phyloP scores from a whole-genome alignment of 2,888 invertebrate species.

The Pseudeuparius sepicola region DNA sequence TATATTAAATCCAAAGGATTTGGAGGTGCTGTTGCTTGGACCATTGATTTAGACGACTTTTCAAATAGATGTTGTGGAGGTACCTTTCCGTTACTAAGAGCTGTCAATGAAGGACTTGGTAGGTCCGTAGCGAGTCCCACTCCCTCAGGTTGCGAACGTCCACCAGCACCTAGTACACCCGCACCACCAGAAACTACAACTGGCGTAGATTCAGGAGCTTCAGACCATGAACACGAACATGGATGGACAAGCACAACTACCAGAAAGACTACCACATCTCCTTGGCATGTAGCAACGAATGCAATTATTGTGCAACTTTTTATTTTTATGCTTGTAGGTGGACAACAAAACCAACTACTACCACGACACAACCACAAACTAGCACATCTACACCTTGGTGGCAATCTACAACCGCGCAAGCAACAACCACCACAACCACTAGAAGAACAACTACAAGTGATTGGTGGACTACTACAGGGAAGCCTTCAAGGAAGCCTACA shows the following conservation, averaged over 20 bases:
- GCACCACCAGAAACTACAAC: constrained; percentile 66
- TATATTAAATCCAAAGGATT: constrained; percentile 64
- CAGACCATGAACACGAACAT: constrained; percentile 24
- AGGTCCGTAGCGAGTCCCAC: constrained; percentile 43
- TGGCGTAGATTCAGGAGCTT: constrained; percentile 47
- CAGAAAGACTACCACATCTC: constrained; percentile 29
- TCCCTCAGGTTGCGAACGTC: constrained; percentile 49
- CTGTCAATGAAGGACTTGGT: constrained; percentile 68
- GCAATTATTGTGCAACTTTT: no score
- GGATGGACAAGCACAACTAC: constrained; percentile 29
- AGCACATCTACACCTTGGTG: constrained; percentile 33
- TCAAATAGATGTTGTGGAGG: constrained; percentile 74
- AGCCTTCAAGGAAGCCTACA: constrained; percentile 10
- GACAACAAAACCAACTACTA: constrained; percentile 31
- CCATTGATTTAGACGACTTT: constrained; percentile 81
- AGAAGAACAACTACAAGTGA: constrained; percentile 26
- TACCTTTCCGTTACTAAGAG: constrained; percentile 65
- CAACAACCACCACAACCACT: constrained; percentile 13
- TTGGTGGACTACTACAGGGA: constrained; percentile 28
- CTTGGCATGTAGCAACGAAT: no score
- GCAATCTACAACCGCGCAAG: constrained; percentile 25
- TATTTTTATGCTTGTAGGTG: no score
- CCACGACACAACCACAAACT: constrained; percentile 29
- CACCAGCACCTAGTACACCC: constrained; percentile 64
- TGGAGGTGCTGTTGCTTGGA: constrained; percentile 81